These are phyloP conservation scores for Melanophora roralis DNA, from an alignment of 2,888 invertebrate species.

Conservation along the genomic window DNA sequence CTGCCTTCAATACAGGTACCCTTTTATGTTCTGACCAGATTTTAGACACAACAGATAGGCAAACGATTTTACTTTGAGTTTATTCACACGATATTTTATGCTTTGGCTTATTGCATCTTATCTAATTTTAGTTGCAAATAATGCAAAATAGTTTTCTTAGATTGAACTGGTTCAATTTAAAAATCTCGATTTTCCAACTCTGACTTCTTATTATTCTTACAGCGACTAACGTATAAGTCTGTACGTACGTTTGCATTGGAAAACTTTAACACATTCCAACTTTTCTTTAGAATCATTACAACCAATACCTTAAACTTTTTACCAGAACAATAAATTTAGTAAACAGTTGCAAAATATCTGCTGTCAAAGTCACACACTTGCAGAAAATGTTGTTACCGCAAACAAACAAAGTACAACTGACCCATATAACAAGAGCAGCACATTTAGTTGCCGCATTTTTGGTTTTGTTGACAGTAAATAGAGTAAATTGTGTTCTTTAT, in stretches of 20 bases:
- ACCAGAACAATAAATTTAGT: slow-evolving; percentile 29
- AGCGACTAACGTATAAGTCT: neutral
- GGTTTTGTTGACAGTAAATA: neutral
- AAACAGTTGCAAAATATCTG: slow-evolving; percentile 51
- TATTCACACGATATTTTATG: too few relatives aligned
- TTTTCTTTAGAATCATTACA: slow-evolving; percentile 12
- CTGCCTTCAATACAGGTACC: too few relatives aligned
- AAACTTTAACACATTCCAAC: slow-evolving; percentile 1
- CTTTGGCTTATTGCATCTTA: too few relatives aligned
- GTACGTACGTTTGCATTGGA: neutral
- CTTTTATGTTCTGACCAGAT: too few relatives aligned
- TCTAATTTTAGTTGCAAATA: too few relatives aligned
- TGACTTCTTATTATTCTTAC: too few relatives aligned
- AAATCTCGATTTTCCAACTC: too few relatives aligned
- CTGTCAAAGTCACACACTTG: slow-evolving; percentile 38
- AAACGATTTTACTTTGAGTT: too few relatives aligned
- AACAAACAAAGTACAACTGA: slow-evolving; percentile 9
- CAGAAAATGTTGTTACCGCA: slow-evolving; percentile 35
- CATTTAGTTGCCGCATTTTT: slow-evolving; percentile 35
- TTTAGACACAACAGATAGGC: too few relatives aligned
- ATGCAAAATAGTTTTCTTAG: too few relatives aligned
- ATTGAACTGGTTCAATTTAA: too few relatives aligned
- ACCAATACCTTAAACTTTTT: neutral
- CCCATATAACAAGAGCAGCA: slow-evolving; percentile 14
- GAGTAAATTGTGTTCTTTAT: slow-evolving; percentile 66